Conservation (phyloP, 2,888 invertebrate species). For the Eurois occulta region DNA sequence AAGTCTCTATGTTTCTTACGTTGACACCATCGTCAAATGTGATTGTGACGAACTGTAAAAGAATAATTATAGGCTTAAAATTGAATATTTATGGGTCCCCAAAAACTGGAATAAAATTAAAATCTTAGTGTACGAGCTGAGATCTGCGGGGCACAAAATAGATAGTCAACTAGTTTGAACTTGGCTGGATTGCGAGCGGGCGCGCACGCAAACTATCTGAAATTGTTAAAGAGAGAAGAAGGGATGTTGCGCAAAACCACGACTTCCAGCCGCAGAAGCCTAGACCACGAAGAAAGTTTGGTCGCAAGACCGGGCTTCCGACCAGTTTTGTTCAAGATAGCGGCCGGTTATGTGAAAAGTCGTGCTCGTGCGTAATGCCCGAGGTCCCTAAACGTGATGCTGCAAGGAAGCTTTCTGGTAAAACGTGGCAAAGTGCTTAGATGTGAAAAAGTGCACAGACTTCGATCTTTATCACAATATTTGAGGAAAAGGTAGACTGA, state of each 20-base stretch:
- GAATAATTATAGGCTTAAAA: neutral
- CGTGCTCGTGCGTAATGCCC: neutral
- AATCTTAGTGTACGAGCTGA: neutral
- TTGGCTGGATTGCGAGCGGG: neutral
- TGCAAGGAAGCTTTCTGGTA: neutral
- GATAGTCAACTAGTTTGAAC: neutral
- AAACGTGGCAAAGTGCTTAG: neutral
- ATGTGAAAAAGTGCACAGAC: neutral
- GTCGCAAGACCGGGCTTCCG: neutral
- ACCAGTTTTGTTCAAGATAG: neutral
- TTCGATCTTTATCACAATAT: neutral
- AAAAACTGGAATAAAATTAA: neutral
- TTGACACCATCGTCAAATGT: conserved; percentile 93
- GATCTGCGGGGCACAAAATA: neutral
- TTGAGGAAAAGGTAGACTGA: neutral
- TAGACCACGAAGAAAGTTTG: neutral
- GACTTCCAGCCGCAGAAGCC: neutral
- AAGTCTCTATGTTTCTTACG: conserved; percentile 88
- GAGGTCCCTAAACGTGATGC: neutral
- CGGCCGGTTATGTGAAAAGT: neutral
- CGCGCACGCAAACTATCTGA: neutral
- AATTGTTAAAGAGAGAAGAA: neutral
- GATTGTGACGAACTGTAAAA: conserved; percentile 91
- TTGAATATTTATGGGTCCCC: neutral
- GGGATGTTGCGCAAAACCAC: too few species aligned